Base-by-base conservation (phyloP, 2,888 invertebrate genomes). In the Cotesia congregata region DNA sequence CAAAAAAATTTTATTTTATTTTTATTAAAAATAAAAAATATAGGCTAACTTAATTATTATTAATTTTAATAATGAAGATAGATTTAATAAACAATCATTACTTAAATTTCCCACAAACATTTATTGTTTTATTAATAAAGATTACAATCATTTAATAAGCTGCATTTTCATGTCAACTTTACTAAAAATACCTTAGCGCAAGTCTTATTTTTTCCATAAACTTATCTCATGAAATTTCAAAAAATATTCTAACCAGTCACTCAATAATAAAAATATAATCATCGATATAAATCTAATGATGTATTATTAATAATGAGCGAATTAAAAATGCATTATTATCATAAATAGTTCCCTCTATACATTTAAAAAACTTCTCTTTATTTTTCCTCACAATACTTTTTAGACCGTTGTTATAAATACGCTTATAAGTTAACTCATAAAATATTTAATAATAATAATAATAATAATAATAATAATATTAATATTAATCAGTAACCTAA, bases 231-330 rank as follows among this genome's bases (percentile, higher is more conserved):
- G 12, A 50, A 50, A 50, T 12, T 50, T 50, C 12, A 9, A 9
- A 50, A 50, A 50, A 50, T 50, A 50, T 50, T 50, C 12, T 6
- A 50, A 30, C 30, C 12, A 50, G 50, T 50, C 12, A 50, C 12
- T 50, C 9, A 7, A 50, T 12, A 50, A 50, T 50, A 12, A 50
- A 50, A 50, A 50, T 50, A 50, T 50, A 50, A 30, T 30, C 30
- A 4, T 30, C 30, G 12, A 60, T 60, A 80, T 74, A 65, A 41
- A 75, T 41, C 39, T 50, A 12, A 50, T 50, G 9, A 6, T 50
- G 4, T 15, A n/a, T 6, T 15, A n/a, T 6, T 12, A 74, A 60
- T 38, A 12, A 12, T 50, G 1, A 41, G 15, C 17, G 15, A 41
- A 20, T 17, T 17, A 38, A 70, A 60, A 50, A 50, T 50, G 50